phyloP scores from a whole-genome alignment of 2,797 vertebrate genomes.

The Peromyscus attwateri region DNA sequence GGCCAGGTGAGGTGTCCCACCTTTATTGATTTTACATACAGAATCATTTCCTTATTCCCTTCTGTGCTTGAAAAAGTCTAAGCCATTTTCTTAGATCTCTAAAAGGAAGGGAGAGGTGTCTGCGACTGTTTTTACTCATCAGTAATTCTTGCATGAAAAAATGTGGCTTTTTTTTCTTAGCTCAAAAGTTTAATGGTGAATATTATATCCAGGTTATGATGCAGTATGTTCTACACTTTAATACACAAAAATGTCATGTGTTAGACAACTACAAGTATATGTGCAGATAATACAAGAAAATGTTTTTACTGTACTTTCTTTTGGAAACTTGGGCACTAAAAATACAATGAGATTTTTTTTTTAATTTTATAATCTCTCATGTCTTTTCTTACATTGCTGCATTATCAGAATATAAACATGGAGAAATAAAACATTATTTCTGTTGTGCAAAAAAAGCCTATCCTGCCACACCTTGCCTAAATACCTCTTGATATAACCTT shows the following conservation, averaged over 20 bases:
- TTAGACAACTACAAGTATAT: not conserved
- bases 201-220: not conserved
- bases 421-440: slow-evolving; percentile 7
- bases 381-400: not conserved
- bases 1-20: too few relatives aligned
- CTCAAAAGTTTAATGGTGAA: not conserved
- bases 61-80: not conserved
- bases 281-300: not conserved
- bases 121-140: not conserved
- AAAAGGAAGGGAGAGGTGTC: not conserved
- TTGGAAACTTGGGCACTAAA: not conserved
- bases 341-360: not conserved
- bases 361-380: not conserved
- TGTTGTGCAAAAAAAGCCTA: not conserved
- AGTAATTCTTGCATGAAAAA: not conserved
- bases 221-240: not conserved
- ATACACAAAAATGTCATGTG: not conserved
- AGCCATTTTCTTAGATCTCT: not conserved
- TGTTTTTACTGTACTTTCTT: not conserved
- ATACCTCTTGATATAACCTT: not conserved
- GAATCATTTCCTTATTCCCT: not conserved
- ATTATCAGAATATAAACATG: not conserved
- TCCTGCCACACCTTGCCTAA: not conserved
- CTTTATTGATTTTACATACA: too few relatives aligned
- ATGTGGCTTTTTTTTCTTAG: not conserved